Conservation (phyloP, 1,140 invertebrate genomes). For the Nixonia krombeini region DNA sequence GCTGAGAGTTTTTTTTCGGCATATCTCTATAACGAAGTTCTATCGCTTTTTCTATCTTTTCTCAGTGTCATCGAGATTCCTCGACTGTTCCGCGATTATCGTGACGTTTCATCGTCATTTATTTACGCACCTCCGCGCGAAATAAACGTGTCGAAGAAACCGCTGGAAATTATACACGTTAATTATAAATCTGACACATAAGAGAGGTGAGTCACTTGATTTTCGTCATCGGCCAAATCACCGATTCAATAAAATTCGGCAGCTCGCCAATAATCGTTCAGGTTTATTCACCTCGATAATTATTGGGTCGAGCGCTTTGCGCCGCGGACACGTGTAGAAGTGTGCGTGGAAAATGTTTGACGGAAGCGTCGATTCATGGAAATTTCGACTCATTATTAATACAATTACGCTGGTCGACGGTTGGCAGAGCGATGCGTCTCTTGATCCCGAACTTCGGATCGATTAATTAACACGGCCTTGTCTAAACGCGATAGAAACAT, state of each 20-base stretch:
- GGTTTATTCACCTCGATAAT: conserved; percentile 11
- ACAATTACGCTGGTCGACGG: too few species aligned
- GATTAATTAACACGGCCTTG: too few species aligned
- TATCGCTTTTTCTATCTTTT: not conserved
- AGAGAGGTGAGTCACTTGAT: not conserved
- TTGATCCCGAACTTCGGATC: too few species aligned
- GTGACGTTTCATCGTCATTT: too few species aligned
- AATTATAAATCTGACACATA: not conserved
- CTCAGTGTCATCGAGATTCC: too few species aligned
- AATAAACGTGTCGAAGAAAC: too few species aligned
- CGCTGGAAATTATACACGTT: not conserved
- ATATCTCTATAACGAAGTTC: not conserved
- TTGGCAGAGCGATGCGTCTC: too few species aligned
- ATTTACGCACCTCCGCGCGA: too few species aligned
- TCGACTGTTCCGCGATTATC: too few species aligned
- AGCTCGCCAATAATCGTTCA: conserved; percentile 3
- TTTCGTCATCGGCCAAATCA: not conserved
- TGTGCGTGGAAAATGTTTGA: not conserved
- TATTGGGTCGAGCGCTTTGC: not conserved
- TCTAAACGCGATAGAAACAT: too few species aligned
- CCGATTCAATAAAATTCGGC: conserved; percentile 1
- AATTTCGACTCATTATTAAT: not conserved
- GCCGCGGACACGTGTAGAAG: not conserved
- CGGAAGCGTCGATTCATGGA: not conserved
- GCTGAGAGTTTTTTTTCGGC: not conserved